Base-by-base conservation (phyloP, 2,797 vertebrate species). In the Arrhamphus sclerolepis region DNA sequence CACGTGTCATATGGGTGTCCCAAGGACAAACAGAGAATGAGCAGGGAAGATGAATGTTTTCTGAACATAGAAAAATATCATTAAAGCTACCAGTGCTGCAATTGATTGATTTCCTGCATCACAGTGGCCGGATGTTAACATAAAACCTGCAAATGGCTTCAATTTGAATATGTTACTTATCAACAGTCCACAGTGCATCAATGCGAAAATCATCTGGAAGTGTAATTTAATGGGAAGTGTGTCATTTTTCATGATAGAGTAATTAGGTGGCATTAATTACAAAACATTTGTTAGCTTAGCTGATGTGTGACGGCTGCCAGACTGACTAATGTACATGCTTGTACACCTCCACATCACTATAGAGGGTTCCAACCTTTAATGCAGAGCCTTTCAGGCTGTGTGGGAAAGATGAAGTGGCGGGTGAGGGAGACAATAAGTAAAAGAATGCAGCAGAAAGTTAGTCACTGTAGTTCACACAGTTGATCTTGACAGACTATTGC, bases 161-260 rank as follows among this genome's bases (percentile, higher is more conserved):
- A 75, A 83, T 88, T 89, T 87, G 70, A 91, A 90, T 91, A 77
- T 85, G 78, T 84, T 81, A 84, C 87, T 89, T 91, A 92, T 92
- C 88, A 79, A 84, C 72, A 41, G 62, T 67, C 56, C 66, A 80
- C 90, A 91, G 89, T 89, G 83, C 74, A 87, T 91, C 81, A 87
- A 77, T 28, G 66, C 71, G 61, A 61, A 80, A 86, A 78, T 67
- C 62, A 69, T 54, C 60, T 6, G 51, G 49, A 80, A 83, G 72
- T 75, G 81, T 62, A 62, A 85, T 89, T 85, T 85, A 85, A 82
- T 52, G 58, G 70, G 72, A 80, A 80, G 59, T 40, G 65, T 70
- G 82, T 77, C 56, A 89, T 93, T 89, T 91, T 89, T 90, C 87
- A 90, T 77, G 70, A 62, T 59, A 56, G 72, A 71, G 78, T 90